These are phyloP conservation scores for Delichon dasypus DNA, from an alignment of 2,797 vertebrate species.

Conservation along the genomic window DNA sequence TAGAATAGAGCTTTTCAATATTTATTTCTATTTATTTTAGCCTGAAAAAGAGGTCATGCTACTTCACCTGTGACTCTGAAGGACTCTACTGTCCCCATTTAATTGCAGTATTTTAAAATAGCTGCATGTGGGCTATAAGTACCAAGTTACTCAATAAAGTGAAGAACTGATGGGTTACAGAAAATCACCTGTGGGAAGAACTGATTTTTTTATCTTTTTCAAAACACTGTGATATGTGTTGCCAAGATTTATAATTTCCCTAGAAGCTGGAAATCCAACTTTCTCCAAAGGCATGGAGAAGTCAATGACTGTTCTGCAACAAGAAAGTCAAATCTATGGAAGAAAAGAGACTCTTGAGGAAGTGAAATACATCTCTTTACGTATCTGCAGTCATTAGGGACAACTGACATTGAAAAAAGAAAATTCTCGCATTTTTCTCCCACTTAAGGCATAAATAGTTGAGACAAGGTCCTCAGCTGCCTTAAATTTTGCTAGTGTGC, in stretches of 20 bases:
- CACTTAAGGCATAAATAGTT: constrained; percentile 52
- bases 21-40: constrained; percentile 18
- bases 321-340: constrained; percentile 14
- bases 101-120: constrained; percentile 16
- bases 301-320: background rate
- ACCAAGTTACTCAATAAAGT: constrained; percentile 13
- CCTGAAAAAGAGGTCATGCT: background rate
- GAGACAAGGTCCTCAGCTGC: constrained; percentile 62
- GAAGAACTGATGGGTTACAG: constrained; percentile 7
- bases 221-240: constrained; percentile 23
- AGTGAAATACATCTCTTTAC: constrained; percentile 50
- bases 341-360: constrained; percentile 28
- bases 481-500: constrained; percentile 39
- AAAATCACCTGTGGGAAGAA: constrained; percentile 37
- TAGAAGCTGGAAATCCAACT: constrained; percentile 45
- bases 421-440: constrained; percentile 45
- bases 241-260: constrained; percentile 46
- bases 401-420: constrained; percentile 23
- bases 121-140: background rate
- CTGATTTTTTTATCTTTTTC: constrained; percentile 57
- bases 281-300: constrained; percentile 27
- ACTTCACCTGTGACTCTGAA: background rate
- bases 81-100: background rate
- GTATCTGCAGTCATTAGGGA: constrained; percentile 43
- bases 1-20: background rate